Evolutionary conservation across 2,113 vertebrate species (phyloP).

Genomic region (Nipponia nippon): DNA sequence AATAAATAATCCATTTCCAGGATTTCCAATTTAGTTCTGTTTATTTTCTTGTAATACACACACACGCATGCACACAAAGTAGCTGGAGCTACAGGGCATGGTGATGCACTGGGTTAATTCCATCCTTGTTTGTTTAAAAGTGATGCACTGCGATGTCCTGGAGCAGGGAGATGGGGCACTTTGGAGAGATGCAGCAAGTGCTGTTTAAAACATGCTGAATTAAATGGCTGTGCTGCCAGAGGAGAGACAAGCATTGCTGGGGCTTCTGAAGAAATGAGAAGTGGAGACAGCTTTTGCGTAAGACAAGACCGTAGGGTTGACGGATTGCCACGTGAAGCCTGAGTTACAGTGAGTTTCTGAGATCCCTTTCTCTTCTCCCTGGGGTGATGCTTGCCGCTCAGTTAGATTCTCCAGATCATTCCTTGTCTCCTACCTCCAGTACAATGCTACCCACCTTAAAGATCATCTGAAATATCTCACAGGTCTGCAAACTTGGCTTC

Average conservation of each 20-base stretch:
- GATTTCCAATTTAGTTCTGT: neutral
- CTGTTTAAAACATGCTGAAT: neutral
- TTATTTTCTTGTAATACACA: constrained; percentile 22
- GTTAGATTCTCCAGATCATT: neutral
- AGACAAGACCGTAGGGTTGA: neutral
- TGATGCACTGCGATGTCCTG: accelerated
- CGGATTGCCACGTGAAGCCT: accelerated
- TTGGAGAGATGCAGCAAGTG: neutral
- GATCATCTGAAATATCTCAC: neutral
- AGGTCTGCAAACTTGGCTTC: neutral
- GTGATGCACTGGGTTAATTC: neutral
- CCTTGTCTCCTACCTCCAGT: neutral
- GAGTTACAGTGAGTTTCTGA: neutral
- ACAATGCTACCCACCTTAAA: neutral
- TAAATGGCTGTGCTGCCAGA: neutral
- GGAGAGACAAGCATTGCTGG: neutral
- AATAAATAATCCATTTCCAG: neutral
- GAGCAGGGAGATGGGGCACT: neutral
- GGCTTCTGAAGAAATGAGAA: neutral
- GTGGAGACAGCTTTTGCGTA: neutral
- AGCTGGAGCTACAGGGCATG: neutral
- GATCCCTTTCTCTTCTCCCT: neutral
- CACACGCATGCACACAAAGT: neutral
- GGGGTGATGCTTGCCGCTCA: accelerated
- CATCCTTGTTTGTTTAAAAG: neutral